Evolutionary conservation across 2,797 vertebrate species (phyloP).

Genomic region (Carduelis carduelis): DNA sequence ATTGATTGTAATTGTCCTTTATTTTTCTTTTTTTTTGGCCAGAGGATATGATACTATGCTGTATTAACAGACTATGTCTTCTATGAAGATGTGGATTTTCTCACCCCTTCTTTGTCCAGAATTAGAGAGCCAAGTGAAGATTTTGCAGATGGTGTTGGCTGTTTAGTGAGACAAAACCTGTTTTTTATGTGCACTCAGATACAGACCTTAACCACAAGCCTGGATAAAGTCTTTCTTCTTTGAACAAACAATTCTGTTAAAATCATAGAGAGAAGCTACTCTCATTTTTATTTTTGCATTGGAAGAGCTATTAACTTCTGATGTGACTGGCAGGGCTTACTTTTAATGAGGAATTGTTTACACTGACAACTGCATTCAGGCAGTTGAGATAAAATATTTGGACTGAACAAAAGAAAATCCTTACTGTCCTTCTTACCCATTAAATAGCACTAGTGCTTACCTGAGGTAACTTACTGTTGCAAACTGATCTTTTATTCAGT

Average conservation of each 20-base stretch:
- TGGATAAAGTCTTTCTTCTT: neutral
- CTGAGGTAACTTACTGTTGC: neutral
- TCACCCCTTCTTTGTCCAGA: neutral
- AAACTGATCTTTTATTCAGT: neutral
- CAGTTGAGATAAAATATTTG: neutral
- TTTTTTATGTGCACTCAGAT: neutral
- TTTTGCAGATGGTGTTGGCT: neutral
- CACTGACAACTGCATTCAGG: neutral
- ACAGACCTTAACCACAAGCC: neutral
- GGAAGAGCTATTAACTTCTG: slow-evolving; percentile 33
- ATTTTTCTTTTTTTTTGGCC: neutral
- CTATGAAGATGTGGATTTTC: neutral
- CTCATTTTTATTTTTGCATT: slow-evolving; percentile 13
- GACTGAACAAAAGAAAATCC: neutral
- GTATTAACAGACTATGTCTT: neutral
- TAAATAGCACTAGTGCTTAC: neutral
- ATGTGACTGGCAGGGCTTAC: neutral
- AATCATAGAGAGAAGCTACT: neutral
- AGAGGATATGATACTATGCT: neutral
- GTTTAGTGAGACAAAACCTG: neutral
- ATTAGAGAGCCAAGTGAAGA: neutral
- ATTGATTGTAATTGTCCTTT: neutral
- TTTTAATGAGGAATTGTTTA: slow-evolving; percentile 20
- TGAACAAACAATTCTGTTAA: neutral
- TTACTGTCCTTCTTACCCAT: neutral